Evolutionary conservation across 2,797 vertebrate genomes (phyloP).

Genomic region (Morus bassanus): DNA sequence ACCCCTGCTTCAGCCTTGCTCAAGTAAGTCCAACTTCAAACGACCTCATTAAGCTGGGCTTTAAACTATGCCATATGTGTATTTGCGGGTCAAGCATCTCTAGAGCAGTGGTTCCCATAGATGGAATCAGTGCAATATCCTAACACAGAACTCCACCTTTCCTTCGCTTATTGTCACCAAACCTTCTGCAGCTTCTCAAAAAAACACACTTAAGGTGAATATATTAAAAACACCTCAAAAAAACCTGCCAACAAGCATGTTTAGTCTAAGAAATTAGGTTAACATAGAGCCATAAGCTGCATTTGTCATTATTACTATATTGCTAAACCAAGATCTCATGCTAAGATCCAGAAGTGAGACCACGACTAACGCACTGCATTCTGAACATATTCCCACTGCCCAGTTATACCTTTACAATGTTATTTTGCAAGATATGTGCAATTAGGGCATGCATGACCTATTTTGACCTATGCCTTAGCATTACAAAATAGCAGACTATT

Average conservation of each 20-base stretch:
- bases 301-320: background rate
- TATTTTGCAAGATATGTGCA: background rate
- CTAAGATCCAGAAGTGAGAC: background rate
- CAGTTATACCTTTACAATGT: background rate
- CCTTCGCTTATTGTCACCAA: background rate
- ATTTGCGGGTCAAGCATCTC: background rate
- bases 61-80: background rate
- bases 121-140: background rate
- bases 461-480: background rate
- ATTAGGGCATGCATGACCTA: background rate
- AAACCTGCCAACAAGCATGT: background rate
- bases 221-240: background rate
- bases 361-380: background rate
- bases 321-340: background rate
- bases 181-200: background rate
- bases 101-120: background rate
- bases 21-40: background rate
- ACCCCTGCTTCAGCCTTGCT: background rate
- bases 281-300: background rate
- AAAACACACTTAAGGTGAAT: background rate
- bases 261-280: background rate
- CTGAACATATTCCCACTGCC: background rate
- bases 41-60: background rate
- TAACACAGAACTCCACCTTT: background rate
- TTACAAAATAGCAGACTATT: background rate